phyloP scores from a whole-genome alignment of 2,888 invertebrate genomes.

The Julus scanicus region DNA sequence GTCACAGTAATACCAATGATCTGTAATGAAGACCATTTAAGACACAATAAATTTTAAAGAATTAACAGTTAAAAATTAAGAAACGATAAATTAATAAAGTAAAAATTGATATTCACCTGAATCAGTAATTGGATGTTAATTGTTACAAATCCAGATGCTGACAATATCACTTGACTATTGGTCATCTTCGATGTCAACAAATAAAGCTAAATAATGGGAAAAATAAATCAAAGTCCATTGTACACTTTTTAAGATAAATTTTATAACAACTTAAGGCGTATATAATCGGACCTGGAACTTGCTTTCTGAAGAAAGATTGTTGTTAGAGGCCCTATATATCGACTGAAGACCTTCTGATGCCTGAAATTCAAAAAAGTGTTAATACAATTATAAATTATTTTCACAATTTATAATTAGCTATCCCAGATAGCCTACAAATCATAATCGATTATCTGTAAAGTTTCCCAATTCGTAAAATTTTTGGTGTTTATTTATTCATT shows the following conservation, averaged over 20 bases:
- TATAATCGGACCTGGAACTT: too few species aligned
- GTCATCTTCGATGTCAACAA: conserved; percentile 47
- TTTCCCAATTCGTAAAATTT: too few species aligned
- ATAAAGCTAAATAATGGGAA: background rate
- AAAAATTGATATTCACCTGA: background rate
- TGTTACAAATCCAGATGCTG: background rate
- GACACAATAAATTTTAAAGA: too few species aligned
- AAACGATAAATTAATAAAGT: too few species aligned
- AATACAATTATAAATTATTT: too few species aligned
- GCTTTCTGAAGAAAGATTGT: background rate
- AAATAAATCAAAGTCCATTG: background rate
- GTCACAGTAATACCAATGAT: background rate
- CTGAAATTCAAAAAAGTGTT: background rate
- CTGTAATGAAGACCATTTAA: background rate
- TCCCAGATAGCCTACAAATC: too few species aligned
- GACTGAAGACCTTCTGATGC: background rate
- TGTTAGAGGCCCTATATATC: background rate
- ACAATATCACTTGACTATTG: background rate
- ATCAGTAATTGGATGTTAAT: background rate
- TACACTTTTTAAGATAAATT: too few species aligned
- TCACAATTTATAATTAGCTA: too few species aligned
- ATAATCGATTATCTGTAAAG: too few species aligned
- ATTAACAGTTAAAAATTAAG: background rate
- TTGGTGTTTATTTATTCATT: too few species aligned
- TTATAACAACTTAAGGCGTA: too few species aligned